Evolutionary conservation across 2,113 vertebrate species (phyloP), one percentile per base, ranked within the genome.

Genomic region (Onychostruthus taczanowskii): DNA sequence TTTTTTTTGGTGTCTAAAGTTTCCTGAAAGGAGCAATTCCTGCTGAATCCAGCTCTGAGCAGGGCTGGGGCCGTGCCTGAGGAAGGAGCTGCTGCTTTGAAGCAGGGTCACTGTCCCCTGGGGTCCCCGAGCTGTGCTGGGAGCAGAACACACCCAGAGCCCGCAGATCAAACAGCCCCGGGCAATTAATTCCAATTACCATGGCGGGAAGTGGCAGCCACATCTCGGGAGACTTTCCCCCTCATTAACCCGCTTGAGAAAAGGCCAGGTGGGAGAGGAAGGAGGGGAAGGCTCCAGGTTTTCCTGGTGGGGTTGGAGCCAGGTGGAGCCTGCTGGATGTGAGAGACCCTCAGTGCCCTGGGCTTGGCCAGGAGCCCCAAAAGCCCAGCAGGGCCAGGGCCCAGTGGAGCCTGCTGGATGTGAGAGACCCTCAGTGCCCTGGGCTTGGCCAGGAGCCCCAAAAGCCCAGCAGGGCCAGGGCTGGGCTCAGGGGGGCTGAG

Each of bases 161-260:
- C 82, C 70, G 3, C 59, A 84, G 92, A 96, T 95, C 91, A 96
- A 94, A 96, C 53, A 53, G 56, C 67, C 66, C 89, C 67, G 0
- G 75, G 89, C 90, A 88, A 91, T 96, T 95, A 95, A 93, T 90
- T 76, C 62, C 87, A 93, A 78, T 96, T 86, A 91, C n/a, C 31
- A 24, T 85, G 17, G 63, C 76, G 83, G 74, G 13, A 80, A 67
- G 81, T 66, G 90, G 87, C 94, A 86, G 85, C 86, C 87, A 23
- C 70, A 37, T 72, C 93, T 59, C 53, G 18, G 46, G 44, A 93
- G 84, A 56, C 70, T 96, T 96, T 89, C 93, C 53, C 56, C 92
- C 91, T 94, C 95, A 89, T 96, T 97, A 95, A 90, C 55, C 62
- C 78, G 31, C 93, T 92, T 69, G 81, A 91, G 74, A 84, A 61